Conservation (phyloP, 2,113 vertebrate species). For the Lepus europaeus region DNA sequence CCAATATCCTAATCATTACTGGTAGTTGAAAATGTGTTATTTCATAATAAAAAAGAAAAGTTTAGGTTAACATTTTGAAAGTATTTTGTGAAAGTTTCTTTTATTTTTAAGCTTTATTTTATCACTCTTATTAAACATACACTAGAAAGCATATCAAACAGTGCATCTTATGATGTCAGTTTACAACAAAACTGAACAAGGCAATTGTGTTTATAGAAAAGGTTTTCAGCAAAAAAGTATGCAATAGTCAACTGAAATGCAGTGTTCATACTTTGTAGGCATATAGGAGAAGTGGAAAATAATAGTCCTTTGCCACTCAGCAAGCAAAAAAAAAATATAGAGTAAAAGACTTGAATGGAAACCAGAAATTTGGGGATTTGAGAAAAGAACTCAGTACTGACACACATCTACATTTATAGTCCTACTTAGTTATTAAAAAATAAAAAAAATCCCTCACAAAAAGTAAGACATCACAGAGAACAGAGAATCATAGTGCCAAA, state of each 20-base stretch:
- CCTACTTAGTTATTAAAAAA: slow-evolving; percentile 1
- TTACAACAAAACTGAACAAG: slow-evolving; percentile 82
- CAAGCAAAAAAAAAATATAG: slow-evolving; percentile 33
- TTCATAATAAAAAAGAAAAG: slow-evolving; percentile 28
- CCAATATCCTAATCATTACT: not conserved
- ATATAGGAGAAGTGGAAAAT: slow-evolving; percentile 58
- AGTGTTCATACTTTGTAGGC: slow-evolving; percentile 59
- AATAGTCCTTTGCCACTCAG: slow-evolving; percentile 60
- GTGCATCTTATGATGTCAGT: slow-evolving; percentile 74
- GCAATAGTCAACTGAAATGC: slow-evolving; percentile 65
- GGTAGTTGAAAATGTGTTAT: not conserved
- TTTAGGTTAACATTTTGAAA: slow-evolving; percentile 80
- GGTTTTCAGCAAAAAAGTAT: slow-evolving; percentile 69
- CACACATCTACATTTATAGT: slow-evolving; percentile 59
- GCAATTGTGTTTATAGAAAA: slow-evolving; percentile 80
- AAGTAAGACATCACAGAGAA: slow-evolving; percentile 53
- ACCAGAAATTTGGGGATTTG: slow-evolving; percentile 33
- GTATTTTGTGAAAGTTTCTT: not conserved
- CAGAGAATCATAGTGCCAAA: slow-evolving; percentile 14
- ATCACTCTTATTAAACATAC: slow-evolving; percentile 76
- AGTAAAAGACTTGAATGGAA: slow-evolving; percentile 46
- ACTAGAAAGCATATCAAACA: slow-evolving; percentile 78
- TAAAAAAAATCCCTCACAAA: slow-evolving; percentile 21
- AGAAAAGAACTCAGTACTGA: slow-evolving; percentile 63
- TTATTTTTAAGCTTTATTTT: slow-evolving; percentile 78